Conservation (phyloP, 2,113 vertebrate species). For the Limanda limanda region DNA sequence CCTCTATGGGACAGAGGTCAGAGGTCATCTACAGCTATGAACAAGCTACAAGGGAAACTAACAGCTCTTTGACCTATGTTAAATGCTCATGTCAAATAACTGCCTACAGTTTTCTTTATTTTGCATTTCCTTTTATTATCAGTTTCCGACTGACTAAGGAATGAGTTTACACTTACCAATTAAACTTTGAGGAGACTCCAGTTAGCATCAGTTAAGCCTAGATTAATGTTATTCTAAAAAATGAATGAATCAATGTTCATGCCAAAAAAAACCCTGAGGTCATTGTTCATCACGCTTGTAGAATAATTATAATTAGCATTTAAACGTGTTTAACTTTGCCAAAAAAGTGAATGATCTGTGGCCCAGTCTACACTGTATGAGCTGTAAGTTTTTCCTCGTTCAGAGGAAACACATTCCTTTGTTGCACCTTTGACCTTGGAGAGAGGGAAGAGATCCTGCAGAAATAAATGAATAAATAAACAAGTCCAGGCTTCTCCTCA, state of each 20-base stretch:
- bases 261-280: too few species aligned
- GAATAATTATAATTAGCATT: neutral
- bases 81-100: conserved; percentile 1
- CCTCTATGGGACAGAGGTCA: conserved; percentile 59
- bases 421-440: conserved; percentile 69
- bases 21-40: conserved; percentile 69
- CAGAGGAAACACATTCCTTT: conserved; percentile 75
- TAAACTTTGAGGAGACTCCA: neutral
- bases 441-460: conserved; percentile 62
- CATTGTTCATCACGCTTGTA: neutral
- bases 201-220: neutral
- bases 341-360: conserved; percentile 27
- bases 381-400: conserved; percentile 51
- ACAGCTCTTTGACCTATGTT: conserved; percentile 29
- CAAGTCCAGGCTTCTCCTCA: conserved; percentile 43
- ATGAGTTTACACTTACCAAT: neutral
- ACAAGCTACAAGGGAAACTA: conserved; percentile 58
- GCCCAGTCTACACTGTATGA: conserved; percentile 26
- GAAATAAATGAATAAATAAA: conserved; percentile 77
- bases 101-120: neutral
- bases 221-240: neutral
- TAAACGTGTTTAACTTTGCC: conserved; percentile 4
- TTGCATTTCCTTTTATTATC: neutral
- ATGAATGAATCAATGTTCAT: too few species aligned
- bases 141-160: neutral